Evolutionary conservation across 1,140 invertebrate species (phyloP), one percentile per base, ranked within the genome.

Genomic region (Aradophagus sp.): DNA sequence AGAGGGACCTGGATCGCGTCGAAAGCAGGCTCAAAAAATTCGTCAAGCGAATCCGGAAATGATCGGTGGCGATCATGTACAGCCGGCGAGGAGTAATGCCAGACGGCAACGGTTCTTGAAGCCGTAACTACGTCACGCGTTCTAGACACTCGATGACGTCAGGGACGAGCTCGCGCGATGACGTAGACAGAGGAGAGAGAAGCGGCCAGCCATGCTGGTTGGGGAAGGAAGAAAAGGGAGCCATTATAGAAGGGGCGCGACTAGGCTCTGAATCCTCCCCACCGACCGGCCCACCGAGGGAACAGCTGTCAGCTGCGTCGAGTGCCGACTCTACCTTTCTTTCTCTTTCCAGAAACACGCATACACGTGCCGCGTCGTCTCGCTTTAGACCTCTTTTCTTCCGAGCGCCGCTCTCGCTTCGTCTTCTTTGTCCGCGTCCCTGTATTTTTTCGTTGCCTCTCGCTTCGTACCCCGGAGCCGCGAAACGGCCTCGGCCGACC

Each of bases 181-280:
- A 74, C 71, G 66, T 65, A 78, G 68, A 67, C 66, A 72, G 63
- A 74, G 67, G 73, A 72, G 66, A 74, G 72, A 72, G 77, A 77
- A 65, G 53, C 63, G 76, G 78, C 79, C 82, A 86, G 84, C 84
- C 84, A 86, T 86, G 77, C 82, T 86, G 82, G 77, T 83, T 84
- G 79, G 82, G 84, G 83, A 85, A 86, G 82, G 82, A 86, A 85
- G 83, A 83, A 86, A 85, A 85, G 83, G 84, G 83, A 86, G 84
- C 84, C 84, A 86, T 86, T 86, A 86, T 86, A 84, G 84, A 86
- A 86, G 84, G 84, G 84, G 84, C 84, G 84, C 84, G 84, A 84
- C 84, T 86, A 86, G 83, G 82, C 78, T 71, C 68, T 84, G 83
- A 84, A 84, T 86, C 84, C 83, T 85, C 83, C 84, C 83, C 79